Evolutionary conservation across 2,888 invertebrate species (phyloP), one percentile per base, ranked within the genome.

Genomic region (Amaurobius ferox): DNA sequence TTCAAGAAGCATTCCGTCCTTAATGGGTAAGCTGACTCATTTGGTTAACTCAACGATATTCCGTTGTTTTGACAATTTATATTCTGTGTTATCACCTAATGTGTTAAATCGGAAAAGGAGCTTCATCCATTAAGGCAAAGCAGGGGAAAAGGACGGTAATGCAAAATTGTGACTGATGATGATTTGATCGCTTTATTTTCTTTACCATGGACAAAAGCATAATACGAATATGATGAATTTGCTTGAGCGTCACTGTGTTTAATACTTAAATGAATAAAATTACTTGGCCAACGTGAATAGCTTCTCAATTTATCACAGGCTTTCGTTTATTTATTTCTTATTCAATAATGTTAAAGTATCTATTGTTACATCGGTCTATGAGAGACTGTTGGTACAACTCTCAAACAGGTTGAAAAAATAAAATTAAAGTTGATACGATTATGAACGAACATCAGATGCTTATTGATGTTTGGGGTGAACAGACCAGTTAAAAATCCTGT

Each of bases 21-120:
- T 83, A 83, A 83, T 83, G 76, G 71, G 39, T 71, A 71, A 35
- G 64, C 76, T 83, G 83, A 83, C 76, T 83, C 71, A 71, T 70
- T 83, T 83, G 76, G 83, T 83, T 83, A 83, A 77, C 71, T 71
- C 77, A 55, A 55, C 71, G 83, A 83, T 83, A 83, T 83, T 76
- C 76, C 64, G 70, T 83, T 83, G 77, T 83, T 83, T 83, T 83
- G 77, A 83, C 83, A 83, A 77, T 83, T 83, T 83, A 77, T 83
- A 71, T 77, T 64, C 74, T 35, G 76, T 71, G 76, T 83, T 76
- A 77, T 83, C 81, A 35, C 76, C 70, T 76, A 76, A 81, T 71
- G 74, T 44, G 30, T 70, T 62, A 64, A 76, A 80, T 80, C 81
- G 67, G 67, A 44, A 48, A 67, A 39, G 32, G 16, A 29, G 35